Base-by-base conservation (phyloP, 2,888 invertebrate genomes). In the Acrobasis repandana region DNA sequence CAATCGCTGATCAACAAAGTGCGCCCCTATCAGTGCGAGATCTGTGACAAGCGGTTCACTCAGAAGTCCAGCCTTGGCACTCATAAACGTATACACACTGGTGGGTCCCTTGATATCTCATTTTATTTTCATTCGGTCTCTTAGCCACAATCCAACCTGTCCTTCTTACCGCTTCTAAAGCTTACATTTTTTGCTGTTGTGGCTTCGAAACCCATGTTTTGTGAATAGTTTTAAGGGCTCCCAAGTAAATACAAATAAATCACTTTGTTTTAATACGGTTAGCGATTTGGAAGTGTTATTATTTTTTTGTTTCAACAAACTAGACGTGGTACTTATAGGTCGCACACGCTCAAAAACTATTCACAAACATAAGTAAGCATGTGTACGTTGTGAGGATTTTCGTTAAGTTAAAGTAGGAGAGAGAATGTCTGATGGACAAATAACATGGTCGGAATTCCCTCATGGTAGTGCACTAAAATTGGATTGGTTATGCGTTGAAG, bases 61-160 rank as follows among this genome's bases (percentile, higher is more conserved):
- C 96, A 96, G 92, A 96, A 96, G 91, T 96, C 96, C 83, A 96
- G 96, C 90, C 93, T 96, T 76, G 96, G 96, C 90, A 96, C 96
- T 78, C 96, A 96, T 93, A 95, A 95, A 86, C 94, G 96, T 82
- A 95, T 95, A 77, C 96, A 96, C 86, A 95, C 96, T 74, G 93
- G 93, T 93, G 95, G 93, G 93, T 93, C 90, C 89, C 89, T 86
- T 87, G 85, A 87, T 80, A 88, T 88, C 86, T 80, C 82, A 78
- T 80, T 87, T 85, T 83, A 80, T 85, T 83, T 86, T 79, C 79
- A 76, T 79, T 80, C 79, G 90, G 91, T 90, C 70, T 90, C 91
- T 72, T 76, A 90, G 90, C 86, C 90, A 88, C 90, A 90, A 87
- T 80, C 73, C 68, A 67, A 72, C 69, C 28, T 6, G 8, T 65